Evolutionary conservation across 2,888 invertebrate genomes (phyloP).

Genomic region (Drosophila incognita): DNA sequence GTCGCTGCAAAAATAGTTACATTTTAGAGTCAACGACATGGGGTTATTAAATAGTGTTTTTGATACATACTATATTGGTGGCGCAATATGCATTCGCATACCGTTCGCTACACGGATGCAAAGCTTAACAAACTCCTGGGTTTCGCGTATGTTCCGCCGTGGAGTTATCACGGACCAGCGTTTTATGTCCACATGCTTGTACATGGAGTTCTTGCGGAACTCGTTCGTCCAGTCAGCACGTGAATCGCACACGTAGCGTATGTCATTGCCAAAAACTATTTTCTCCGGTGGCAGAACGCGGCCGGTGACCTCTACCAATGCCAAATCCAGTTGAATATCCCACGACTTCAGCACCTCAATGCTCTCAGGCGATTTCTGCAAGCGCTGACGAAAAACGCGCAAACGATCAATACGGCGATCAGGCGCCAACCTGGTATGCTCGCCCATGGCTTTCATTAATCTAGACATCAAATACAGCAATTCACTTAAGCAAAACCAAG

Average conservation of each 20-base stretch:
- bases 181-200: constrained; percentile 71
- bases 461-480: no score
- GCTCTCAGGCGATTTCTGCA: constrained; percentile 86
- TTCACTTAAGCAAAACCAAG: neutral
- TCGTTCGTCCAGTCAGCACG: constrained; percentile 92
- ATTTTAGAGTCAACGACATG: neutral
- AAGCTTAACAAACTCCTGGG: constrained; percentile 78
- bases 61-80: constrained; percentile 82
- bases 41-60: neutral
- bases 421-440: constrained; percentile 91
- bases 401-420: constrained; percentile 88
- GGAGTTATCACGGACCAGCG: constrained; percentile 85
- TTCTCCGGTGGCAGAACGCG: constrained; percentile 88
- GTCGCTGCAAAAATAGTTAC: constrained; percentile 56
- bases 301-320: constrained; percentile 88
- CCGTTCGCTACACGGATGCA: constrained; percentile 84
- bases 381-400: constrained; percentile 88
- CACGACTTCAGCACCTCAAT: constrained; percentile 88
- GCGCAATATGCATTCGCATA: constrained; percentile 85
- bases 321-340: constrained; percentile 89
- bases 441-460: no score
- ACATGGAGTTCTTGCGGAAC: constrained; percentile 86
- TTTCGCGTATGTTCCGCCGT: constrained; percentile 69
- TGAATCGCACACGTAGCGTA: constrained; percentile 71
- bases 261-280: constrained; percentile 86